These are phyloP conservation scores for Mesocricetus auratus DNA, from an alignment of 2,113 vertebrate genomes.

Conservation along the genomic window DNA sequence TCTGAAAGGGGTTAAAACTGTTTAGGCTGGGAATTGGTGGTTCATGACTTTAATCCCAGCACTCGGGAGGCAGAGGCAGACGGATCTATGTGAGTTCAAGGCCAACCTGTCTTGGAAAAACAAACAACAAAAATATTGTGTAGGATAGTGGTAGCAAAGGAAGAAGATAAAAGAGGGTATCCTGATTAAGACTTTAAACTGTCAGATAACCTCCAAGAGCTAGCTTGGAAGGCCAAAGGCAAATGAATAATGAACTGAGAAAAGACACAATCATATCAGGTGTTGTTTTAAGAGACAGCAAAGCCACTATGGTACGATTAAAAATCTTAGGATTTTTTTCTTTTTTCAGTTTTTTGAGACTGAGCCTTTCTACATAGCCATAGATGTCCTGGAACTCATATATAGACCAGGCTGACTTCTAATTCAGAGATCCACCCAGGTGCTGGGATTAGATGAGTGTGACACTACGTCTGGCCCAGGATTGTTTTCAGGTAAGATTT, in stretches of 20 bases:
- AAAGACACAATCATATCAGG: neutral
- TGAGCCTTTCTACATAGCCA: neutral
- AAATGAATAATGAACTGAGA: neutral
- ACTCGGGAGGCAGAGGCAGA: too few relatives aligned
- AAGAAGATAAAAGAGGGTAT: slow-evolving; percentile 7
- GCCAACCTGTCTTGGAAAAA: too few relatives aligned
- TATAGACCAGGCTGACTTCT: neutral
- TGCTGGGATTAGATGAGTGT: neutral
- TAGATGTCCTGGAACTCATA: neutral
- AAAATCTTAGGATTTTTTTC: neutral
- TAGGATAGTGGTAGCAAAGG: slow-evolving; percentile 31
- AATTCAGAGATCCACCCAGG: neutral
- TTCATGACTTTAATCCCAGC: too few relatives aligned
- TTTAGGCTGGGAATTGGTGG: too few relatives aligned
- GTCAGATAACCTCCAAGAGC: slow-evolving; percentile 11
- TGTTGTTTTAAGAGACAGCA: slow-evolving; percentile 13
- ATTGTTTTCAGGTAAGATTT: neutral
- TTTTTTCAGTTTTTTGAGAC: neutral
- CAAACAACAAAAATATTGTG: too few relatives aligned
- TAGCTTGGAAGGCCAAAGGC: neutral
- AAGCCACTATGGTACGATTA: neutral
- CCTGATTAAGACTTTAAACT: neutral
- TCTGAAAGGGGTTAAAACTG: neutral
- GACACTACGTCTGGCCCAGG: neutral
- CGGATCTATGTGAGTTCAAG: too few relatives aligned